These are phyloP conservation scores for Asobara japonica DNA, from an alignment of 1,140 invertebrate genomes.

Conservation along the genomic window DNA sequence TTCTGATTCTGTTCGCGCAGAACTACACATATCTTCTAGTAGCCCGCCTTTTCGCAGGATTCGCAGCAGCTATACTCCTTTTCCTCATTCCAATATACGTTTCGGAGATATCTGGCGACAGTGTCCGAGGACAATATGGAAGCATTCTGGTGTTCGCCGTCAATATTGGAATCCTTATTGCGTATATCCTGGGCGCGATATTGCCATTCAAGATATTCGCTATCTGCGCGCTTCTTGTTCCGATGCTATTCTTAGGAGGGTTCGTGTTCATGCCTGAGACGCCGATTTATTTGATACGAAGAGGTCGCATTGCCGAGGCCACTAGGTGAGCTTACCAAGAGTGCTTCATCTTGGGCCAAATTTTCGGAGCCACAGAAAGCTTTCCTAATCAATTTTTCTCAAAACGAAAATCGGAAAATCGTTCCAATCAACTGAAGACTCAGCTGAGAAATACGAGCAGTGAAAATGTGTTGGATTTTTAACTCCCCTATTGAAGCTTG, in stretches of 20 bases:
- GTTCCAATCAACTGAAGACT: no score
- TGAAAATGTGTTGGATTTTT: no score
- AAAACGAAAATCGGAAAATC: no score
- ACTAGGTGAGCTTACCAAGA: slow-evolving; percentile 53
- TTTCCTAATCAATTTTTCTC: no score
- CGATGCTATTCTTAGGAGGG: slow-evolving; percentile 60
- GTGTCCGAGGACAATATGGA: slow-evolving; percentile 69
- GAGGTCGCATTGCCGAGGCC: slow-evolving; percentile 52
- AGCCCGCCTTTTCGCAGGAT: slow-evolving; percentile 60
- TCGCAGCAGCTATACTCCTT: slow-evolving; percentile 64
- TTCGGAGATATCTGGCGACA: slow-evolving; percentile 69
- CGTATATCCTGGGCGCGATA: slow-evolving; percentile 69
- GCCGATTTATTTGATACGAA: slow-evolving; percentile 63
- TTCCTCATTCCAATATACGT: slow-evolving; percentile 70
- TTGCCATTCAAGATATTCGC: slow-evolving; percentile 65
- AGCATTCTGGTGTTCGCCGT: slow-evolving; percentile 66
- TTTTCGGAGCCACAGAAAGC: no score
- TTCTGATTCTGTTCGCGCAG: slow-evolving; percentile 55
- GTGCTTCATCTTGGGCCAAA: no score
- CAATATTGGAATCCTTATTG: slow-evolving; percentile 69
- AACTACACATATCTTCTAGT: slow-evolving; percentile 48
- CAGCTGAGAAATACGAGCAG: no score
- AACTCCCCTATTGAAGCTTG: no score
- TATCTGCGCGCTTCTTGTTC: slow-evolving; percentile 57
- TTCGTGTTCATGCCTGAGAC: slow-evolving; percentile 72